Percentiles rank a stretch among this genome's conserved stretches.
These are phyloP conservation scores for Melipona bicolor DNA, from an alignment of 2,888 invertebrate species.

Conservation along the genomic window DNA sequence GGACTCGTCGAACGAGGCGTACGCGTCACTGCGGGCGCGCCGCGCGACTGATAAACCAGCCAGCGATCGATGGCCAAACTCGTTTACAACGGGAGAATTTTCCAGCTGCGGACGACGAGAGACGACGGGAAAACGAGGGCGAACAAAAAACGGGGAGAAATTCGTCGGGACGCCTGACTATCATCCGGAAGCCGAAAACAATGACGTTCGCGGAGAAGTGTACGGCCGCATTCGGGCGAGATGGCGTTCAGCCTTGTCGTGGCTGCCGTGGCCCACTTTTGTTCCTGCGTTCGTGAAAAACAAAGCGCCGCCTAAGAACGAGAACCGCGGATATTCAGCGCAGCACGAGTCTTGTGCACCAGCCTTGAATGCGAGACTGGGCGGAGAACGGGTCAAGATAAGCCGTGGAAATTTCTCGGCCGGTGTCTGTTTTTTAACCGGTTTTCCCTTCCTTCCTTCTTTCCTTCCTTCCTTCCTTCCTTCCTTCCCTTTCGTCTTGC, in stretches of 20 bases:
- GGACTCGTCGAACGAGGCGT: neutral
- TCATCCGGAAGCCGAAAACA: slow-evolving; percentile 28
- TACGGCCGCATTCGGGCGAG: neutral
- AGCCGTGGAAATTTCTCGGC: slow-evolving; percentile 30
- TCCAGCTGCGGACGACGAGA: no score
- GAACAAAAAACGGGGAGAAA: neutral
- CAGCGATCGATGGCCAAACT: neutral
- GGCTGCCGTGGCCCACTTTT: slow-evolving; percentile 32
- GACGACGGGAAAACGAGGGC: no score
- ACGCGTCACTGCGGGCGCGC: neutral
- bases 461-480: neutral
- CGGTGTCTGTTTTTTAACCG: slow-evolving; percentile 37
- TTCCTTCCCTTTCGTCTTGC: neutral
- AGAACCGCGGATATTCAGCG: slow-evolving; percentile 38
- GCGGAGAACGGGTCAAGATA: slow-evolving; percentile 44
- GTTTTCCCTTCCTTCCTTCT: slow-evolving; percentile 6
- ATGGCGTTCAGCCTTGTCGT: slow-evolving; percentile 3
- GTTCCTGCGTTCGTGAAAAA: slow-evolving; percentile 36
- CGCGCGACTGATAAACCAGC: slow-evolving; percentile 7
- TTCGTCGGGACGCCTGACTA: slow-evolving; percentile 4
- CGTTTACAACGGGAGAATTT: slow-evolving; percentile 20
- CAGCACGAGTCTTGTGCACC: slow-evolving; percentile 28
- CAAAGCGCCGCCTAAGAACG: slow-evolving; percentile 39
- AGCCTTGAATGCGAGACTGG: slow-evolving; percentile 6
- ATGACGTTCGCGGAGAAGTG: slow-evolving; percentile 24